phyloP scores from a whole-genome alignment of 2,797 vertebrate genomes.

The Gadopsis marmoratus region DNA sequence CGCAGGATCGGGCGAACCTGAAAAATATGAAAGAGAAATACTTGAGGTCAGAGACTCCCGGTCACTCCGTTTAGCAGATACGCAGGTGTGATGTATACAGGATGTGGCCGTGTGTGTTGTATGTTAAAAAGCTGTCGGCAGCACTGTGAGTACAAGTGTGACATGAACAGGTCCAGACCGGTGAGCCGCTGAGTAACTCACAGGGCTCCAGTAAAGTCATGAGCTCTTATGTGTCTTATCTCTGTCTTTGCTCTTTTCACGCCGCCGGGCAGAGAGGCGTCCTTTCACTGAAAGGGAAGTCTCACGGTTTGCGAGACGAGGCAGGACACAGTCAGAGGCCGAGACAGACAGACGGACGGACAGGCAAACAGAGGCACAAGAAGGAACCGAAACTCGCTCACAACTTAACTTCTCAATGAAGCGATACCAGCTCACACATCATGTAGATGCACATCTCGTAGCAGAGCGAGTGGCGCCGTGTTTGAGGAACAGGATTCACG shows the following conservation, averaged over 20 bases:
- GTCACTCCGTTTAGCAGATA: not conserved
- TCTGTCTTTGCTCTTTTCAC: constrained; percentile 67
- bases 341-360: no score
- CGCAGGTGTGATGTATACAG: not conserved
- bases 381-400: constrained; percentile 41
- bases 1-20: constrained; percentile 42
- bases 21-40: constrained; percentile 19
- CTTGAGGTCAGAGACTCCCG: not conserved
- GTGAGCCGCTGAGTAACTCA: constrained; percentile 47
- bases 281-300: constrained; percentile 43
- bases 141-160: constrained; percentile 25
- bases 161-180: constrained; percentile 44
- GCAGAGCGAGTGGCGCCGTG: not conserved
- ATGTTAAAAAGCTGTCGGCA: constrained; percentile 18
- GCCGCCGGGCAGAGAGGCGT: constrained; percentile 28
- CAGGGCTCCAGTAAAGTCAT: constrained; percentile 64
- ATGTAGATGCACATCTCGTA: not conserved
- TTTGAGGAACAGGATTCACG: not conserved
- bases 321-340: constrained; percentile 16
- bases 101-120: not conserved
- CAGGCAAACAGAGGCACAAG: not conserved
- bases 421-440: not conserved
- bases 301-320: constrained; percentile 4
- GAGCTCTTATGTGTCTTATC: constrained; percentile 63
- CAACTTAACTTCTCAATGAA: constrained; percentile 12